These are phyloP conservation scores for Cephus nigrinus DNA, from an alignment of 2,888 invertebrate genomes.

Conservation along the genomic window DNA sequence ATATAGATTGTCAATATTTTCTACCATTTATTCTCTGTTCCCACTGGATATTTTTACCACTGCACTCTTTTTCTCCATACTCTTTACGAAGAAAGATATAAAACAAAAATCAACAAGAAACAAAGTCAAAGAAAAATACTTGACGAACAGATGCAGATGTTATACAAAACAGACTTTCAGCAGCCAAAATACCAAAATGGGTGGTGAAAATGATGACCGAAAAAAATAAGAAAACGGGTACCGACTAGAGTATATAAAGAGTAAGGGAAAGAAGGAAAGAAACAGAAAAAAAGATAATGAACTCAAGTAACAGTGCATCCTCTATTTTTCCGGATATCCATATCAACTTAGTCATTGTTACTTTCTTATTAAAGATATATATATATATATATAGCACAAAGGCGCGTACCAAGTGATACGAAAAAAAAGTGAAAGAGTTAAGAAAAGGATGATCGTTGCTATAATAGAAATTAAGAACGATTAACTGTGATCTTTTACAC, in stretches of 20 bases:
- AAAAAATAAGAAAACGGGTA: background rate
- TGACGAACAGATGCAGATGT: background rate
- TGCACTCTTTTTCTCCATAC: background rate
- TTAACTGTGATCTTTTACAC: conserved; percentile 1
- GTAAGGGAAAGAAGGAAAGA: background rate
- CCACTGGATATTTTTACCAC: background rate
- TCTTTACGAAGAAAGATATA: background rate
- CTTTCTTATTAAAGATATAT: conserved; percentile 11
- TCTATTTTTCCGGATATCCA: background rate
- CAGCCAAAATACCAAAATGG: background rate
- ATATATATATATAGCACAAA: conserved; percentile 5
- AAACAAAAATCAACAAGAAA: background rate
- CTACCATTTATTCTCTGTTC: background rate
- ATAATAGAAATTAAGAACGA: background rate
- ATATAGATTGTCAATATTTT: background rate
- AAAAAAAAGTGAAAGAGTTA: background rate
- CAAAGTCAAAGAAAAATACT: background rate
- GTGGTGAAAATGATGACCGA: background rate
- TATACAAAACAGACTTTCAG: background rate
- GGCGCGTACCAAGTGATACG: background rate
- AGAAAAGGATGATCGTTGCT: background rate
- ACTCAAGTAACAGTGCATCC: background rate
- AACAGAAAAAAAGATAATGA: background rate
- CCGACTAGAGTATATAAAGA: background rate
- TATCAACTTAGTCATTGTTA: background rate